phyloP scores from a whole-genome alignment of 2,888 invertebrate genomes.

The Drepana falcataria region DNA sequence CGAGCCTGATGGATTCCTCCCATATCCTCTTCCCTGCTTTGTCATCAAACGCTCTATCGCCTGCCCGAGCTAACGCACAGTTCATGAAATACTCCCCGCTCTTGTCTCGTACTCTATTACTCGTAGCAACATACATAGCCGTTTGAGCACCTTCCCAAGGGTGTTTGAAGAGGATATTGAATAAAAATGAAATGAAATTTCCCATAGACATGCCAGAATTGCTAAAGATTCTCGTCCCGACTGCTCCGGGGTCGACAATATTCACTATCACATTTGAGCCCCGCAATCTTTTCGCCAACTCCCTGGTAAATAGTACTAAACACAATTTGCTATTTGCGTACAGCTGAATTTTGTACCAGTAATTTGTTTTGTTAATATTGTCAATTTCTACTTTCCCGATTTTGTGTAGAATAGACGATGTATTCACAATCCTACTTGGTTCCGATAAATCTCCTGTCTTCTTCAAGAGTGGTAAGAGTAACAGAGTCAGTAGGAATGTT shows the following conservation, averaged over 20 bases:
- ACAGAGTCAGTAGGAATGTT: constrained; percentile 92
- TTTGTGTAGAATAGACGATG: constrained; percentile 86
- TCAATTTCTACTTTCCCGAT: constrained; percentile 83
- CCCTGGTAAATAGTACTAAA: constrained; percentile 84
- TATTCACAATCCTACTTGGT: constrained; percentile 87
- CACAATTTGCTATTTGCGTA: constrained; percentile 85
- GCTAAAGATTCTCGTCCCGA: constrained; percentile 87
- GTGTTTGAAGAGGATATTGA: constrained; percentile 84
- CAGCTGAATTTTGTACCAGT: constrained; percentile 60
- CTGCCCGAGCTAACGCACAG: constrained; percentile 80
- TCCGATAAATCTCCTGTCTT: constrained; percentile 70
- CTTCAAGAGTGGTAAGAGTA: constrained; percentile 88
- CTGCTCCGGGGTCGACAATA: constrained; percentile 90
- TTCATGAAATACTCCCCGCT: constrained; percentile 89
- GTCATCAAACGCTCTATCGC: constrained; percentile 80
- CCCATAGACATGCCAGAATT: constrained; percentile 62
- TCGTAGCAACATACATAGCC: constrained; percentile 83
- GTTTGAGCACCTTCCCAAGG: constrained; percentile 90
- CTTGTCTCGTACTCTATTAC: constrained; percentile 82
- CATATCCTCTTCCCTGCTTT: constrained; percentile 86
- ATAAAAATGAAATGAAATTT: constrained; percentile 77
- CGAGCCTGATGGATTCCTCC: constrained; percentile 86
- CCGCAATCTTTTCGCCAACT: constrained; percentile 82
- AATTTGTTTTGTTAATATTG: constrained; percentile 81
- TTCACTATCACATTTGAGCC: constrained; percentile 85